phyloP scores from a whole-genome alignment of 2,113 vertebrate genomes.

The Bos indicus region DNA sequence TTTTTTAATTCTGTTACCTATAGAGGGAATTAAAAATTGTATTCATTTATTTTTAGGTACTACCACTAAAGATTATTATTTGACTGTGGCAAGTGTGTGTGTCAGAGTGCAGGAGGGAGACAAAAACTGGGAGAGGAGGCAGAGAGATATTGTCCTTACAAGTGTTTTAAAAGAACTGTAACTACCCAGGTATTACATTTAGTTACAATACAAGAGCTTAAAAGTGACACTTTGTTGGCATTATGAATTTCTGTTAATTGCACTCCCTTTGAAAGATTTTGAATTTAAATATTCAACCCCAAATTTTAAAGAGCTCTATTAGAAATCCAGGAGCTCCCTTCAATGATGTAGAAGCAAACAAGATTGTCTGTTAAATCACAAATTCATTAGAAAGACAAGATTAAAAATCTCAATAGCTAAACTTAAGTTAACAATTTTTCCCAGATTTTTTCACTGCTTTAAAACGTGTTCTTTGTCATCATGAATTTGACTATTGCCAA shows the following conservation, averaged over 20 bases:
- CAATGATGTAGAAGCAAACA: neutral
- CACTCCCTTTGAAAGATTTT: neutral
- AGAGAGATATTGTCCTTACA: neutral
- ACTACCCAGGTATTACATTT: neutral
- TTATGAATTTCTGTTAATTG: neutral
- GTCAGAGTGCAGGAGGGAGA: neutral
- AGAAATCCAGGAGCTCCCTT: neutral
- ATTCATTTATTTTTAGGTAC: neutral
- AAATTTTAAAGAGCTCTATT: neutral
- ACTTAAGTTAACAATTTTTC: neutral
- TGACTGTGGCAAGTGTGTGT: neutral
- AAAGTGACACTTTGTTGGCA: neutral
- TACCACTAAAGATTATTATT: neutral
- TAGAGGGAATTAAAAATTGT: neutral
- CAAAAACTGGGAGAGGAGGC: neutral
- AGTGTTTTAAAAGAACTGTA: neutral
- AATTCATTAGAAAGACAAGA: neutral
- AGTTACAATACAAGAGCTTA: neutral
- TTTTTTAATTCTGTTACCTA: neutral
- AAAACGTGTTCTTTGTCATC: neutral
- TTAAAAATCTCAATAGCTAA: neutral
- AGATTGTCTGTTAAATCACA: neutral
- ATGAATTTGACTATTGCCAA: neutral
- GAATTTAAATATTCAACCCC: neutral
- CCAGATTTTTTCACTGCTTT: neutral